A percentile compares a stretch with the other conserved stretches of the same genome.
Conservation (phyloP, 1,140 invertebrate genomes). For the Drosophila littoralis region DNA sequence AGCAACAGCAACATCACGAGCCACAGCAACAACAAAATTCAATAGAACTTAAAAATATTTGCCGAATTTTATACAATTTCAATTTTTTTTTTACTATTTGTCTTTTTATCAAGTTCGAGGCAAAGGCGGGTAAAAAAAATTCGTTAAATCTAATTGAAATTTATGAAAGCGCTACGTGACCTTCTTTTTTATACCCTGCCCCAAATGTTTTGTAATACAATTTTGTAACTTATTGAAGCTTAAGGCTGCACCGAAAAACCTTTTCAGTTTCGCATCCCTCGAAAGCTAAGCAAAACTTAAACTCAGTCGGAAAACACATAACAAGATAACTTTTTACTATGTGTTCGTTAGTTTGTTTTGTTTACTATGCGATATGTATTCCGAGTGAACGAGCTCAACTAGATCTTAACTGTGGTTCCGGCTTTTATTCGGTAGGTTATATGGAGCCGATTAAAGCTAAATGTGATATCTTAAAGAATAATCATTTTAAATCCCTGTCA, state of each 20-base stretch:
- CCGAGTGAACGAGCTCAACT: no score
- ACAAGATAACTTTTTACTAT: neutral
- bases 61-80: neutral
- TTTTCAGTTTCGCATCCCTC: neutral
- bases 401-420: no score
- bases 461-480: neutral
- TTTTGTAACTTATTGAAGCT: neutral
- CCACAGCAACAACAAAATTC: constrained; percentile 16
- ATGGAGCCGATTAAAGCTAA: neutral
- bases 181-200: constrained; percentile 6
- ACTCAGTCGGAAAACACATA: neutral
- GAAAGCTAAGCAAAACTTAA: neutral
- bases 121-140: neutral
- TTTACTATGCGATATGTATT: neutral
- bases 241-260: neutral
- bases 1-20: neutral
- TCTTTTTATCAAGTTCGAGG: constrained; percentile 1
- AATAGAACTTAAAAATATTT: neutral
- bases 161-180: constrained; percentile 2
- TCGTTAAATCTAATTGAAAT: constrained; percentile 30
- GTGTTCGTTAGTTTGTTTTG: neutral
- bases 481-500: no score
- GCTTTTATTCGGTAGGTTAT: no score
- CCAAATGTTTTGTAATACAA: neutral
- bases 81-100: constrained; percentile 17